Base-by-base conservation (phyloP, 92 coral and sea anemone species). In the Desmophyllum pertusum region DNA sequence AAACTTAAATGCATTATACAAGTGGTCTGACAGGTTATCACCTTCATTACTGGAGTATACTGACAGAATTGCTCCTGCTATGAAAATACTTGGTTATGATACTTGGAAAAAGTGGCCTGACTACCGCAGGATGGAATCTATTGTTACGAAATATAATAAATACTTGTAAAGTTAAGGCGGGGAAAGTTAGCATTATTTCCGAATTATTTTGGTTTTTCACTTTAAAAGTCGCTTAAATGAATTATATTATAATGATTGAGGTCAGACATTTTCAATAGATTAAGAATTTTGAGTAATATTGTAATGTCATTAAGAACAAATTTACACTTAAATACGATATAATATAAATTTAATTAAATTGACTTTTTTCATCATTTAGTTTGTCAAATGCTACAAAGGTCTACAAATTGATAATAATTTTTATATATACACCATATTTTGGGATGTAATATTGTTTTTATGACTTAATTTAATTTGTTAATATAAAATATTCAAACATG, bases 31-130 rank as follows among this genome's bases (percentile, higher is more conserved):
- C 18, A 43, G 67, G 14, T 40, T 93, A 17, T 88, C 95, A 5
- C 72, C 77, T 29, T 30, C 72, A 13, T 36, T 90, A 35, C 76
- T 77, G 70, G 79, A 78, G 40, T 63, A 83, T 41, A 31, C 86
- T 30, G 77, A 77, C 77, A 75, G 59, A 37, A 67, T 90, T 53
- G 96, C 95, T 6, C 95, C 98, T 41, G 87, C 85, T 31, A 87
- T 92, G 88, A 76, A 64, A 57, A 84, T 51, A 35, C 83, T 96
- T 31, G 98, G 98, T 3, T 96, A 96, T 78, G 88, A 91, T 64
- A 81, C 88, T 29, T 67, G 74, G 39, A 78, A 68, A 65, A 77
- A 85, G 23, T 75, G 84, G 61, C 98, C 97, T 55, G 89, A 91
- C 27, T 93, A 93, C 53, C 68, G 73, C 14, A 86, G 30, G 70